A percentile compares a stretch with the other conserved stretches of the same genome.
phyloP scores from a whole-genome alignment of 2,113 vertebrate genomes.

The Corythaeola cristata region DNA sequence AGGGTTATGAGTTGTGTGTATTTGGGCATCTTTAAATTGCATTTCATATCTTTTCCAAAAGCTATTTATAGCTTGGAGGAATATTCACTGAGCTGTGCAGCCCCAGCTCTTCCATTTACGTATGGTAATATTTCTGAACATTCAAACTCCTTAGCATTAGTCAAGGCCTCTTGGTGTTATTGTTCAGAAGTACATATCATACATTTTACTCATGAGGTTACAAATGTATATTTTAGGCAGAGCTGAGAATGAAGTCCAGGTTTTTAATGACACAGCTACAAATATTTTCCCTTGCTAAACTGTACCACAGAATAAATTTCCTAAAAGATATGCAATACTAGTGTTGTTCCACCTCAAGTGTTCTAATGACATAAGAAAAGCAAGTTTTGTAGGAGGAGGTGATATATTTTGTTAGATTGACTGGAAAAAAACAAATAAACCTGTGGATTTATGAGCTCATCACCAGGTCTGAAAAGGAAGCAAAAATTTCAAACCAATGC shows the following conservation, averaged over 20 bases:
- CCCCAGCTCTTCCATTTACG: neutral
- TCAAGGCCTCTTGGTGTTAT: neutral
- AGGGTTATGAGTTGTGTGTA: neutral
- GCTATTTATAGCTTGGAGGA: neutral
- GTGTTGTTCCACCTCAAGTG: neutral
- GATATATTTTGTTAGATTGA: neutral
- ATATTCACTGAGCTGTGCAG: neutral
- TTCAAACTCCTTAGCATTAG: neutral
- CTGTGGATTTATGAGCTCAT: neutral
- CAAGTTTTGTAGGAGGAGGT: neutral
- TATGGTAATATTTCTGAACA: slow-evolving; percentile 30
- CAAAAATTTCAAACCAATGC: neutral
- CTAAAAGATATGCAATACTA: neutral
- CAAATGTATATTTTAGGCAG: slow-evolving; percentile 4
- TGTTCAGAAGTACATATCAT: neutral
- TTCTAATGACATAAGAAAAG: neutral
- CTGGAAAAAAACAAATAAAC: neutral
- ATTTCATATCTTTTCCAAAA: neutral
- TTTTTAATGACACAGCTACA: neutral
- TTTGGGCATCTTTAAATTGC: neutral
- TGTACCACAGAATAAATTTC: neutral
- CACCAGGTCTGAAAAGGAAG: neutral
- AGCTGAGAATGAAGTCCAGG: neutral
- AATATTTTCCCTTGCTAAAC: neutral
- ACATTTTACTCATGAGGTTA: slow-evolving; percentile 13